A percentile compares a stretch with the other conserved stretches of the same genome.
phyloP scores from a whole-genome alignment of 2,888 invertebrate genomes.

The Sinohyriopsis cumingii region DNA sequence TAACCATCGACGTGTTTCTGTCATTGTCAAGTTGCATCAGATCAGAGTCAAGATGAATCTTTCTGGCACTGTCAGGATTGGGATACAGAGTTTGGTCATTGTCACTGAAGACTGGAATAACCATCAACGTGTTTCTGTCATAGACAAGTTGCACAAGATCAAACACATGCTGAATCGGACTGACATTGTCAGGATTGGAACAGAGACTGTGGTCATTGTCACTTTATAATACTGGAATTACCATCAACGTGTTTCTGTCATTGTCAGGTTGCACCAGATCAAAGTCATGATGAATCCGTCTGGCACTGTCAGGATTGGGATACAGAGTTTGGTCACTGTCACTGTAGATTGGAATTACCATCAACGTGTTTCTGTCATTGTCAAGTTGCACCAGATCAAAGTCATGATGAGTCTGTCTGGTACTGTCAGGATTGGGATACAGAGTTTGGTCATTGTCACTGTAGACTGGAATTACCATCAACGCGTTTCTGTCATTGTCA shows the following conservation, averaged over 20 bases:
- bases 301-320: background rate
- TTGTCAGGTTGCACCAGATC: slow-evolving; percentile 7
- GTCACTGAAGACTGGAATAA: too few species aligned
- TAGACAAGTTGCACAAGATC: too few species aligned
- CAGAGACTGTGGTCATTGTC: too few species aligned
- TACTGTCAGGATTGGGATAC: slow-evolving; percentile 2
- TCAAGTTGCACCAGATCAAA: slow-evolving; percentile 9
- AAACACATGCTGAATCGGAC: too few species aligned
- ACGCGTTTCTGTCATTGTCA: slow-evolving; percentile 11
- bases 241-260: slow-evolving; percentile 6
- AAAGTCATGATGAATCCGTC: background rate
- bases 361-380: slow-evolving; percentile 3
- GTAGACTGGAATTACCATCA: background rate
- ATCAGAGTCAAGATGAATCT: too few species aligned
- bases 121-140: too few species aligned
- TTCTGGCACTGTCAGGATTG: too few species aligned
- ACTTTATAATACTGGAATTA: background rate
- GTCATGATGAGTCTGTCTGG: slow-evolving; percentile 8
- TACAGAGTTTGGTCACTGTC: background rate
- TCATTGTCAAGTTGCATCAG: slow-evolving; percentile 11
- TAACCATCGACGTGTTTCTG: background rate
- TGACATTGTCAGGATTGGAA: too few species aligned
- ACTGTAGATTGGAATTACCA: slow-evolving; percentile 4
- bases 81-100: too few species aligned
- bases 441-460: too few species aligned